phyloP scores from a whole-genome alignment of 2,797 vertebrate genomes.

The Urocyon cinereoargenteus region DNA sequence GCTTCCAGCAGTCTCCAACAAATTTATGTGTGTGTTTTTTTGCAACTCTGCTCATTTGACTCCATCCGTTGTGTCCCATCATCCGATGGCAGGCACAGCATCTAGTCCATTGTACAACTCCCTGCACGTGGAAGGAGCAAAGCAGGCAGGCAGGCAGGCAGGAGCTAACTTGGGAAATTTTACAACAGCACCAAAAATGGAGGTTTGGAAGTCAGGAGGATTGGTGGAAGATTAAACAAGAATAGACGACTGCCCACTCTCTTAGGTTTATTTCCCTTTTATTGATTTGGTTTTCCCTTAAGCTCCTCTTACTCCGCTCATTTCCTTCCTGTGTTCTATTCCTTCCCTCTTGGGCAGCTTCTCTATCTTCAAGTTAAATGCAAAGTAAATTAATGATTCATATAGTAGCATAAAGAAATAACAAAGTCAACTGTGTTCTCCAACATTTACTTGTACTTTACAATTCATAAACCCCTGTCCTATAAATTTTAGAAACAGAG shows the following conservation, averaged over 20 bases:
- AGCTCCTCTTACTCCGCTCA: too few relatives aligned
- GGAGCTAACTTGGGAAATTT: neutral
- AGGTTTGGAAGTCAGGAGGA: neutral
- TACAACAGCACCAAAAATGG: too few relatives aligned
- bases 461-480: neutral
- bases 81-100: neutral
- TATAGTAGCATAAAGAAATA: neutral
- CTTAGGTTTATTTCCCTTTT: neutral
- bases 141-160: too few relatives aligned
- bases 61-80: neutral
- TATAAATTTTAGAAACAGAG: neutral
- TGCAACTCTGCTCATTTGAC: neutral
- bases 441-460: neutral
- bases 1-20: neutral
- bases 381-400: neutral
- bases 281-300: neutral
- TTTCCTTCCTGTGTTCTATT: neutral
- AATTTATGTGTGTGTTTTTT: too few relatives aligned
- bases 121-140: neutral
- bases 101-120: neutral
- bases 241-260: too few relatives aligned
- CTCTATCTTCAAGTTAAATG: neutral
- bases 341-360: neutral
- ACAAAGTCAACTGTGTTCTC: neutral
- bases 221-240: too few relatives aligned